A percentile compares a stretch with the other conserved stretches of the same genome.
Evolutionary conservation across 1,140 invertebrate species (phyloP).

Genomic region (Subanguina moxae): DNA sequence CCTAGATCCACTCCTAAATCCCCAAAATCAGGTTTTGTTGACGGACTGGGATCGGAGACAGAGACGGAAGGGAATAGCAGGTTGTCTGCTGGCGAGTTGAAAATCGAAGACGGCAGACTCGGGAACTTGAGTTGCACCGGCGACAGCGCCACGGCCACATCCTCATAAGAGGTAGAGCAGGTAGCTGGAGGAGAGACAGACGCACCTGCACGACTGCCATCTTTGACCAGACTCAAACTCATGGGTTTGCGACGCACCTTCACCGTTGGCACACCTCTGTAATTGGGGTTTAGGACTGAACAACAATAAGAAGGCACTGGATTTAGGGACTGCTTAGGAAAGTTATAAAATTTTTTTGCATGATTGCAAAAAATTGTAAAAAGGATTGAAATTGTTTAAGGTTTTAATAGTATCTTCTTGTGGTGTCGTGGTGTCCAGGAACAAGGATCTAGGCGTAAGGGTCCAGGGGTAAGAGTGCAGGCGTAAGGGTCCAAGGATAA

Average conservation of each 20-base stretch:
- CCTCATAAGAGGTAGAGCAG: constrained; percentile 20
- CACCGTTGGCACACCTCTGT: constrained; percentile 37
- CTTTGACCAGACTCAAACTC: neutral
- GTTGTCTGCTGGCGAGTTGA: constrained; percentile 1
- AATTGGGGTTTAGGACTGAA: constrained; percentile 5
- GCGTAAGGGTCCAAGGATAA: too few species aligned
- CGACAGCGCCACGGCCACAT: constrained; percentile 34
- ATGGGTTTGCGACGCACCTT: constrained; percentile 27
- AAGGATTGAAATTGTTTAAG: too few species aligned
- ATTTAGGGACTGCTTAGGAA: too few species aligned
- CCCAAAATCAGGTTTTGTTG: neutral
- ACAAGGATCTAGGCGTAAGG: too few species aligned
- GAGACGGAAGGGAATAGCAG: neutral
- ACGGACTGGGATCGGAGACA: neutral
- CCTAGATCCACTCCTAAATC: constrained; percentile 14
- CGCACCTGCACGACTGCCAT: neutral
- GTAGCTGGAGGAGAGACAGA: neutral
- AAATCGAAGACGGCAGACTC: constrained; percentile 16
- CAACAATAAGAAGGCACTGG: neutral
- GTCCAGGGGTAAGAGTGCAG: too few species aligned
- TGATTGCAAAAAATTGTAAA: too few species aligned
- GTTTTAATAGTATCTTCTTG: too few species aligned
- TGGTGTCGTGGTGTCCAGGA: too few species aligned
- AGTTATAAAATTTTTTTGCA: too few species aligned
- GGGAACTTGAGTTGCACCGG: constrained; percentile 33